A percentile compares a stretch with the other conserved stretches of the same genome.
Evolutionary conservation across 2,113 vertebrate genomes (phyloP).

Genomic region (Aegotheles bennettii): DNA sequence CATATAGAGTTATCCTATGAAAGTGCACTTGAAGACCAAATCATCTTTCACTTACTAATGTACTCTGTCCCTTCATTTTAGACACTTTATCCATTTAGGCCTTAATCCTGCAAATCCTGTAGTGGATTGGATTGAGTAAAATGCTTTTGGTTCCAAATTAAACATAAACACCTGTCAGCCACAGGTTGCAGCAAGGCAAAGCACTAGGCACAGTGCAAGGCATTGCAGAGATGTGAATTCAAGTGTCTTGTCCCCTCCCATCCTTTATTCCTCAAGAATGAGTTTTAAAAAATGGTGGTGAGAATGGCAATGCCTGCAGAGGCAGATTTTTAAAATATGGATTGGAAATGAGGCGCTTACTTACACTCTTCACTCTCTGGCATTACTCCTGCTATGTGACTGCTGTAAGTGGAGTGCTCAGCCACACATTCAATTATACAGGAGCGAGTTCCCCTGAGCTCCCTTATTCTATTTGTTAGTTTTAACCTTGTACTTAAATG

Average conservation of each 20-base stretch:
- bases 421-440: background rate
- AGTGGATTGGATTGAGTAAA: background rate
- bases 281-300: background rate
- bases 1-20: background rate
- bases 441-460: background rate
- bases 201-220: background rate
- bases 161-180: background rate
- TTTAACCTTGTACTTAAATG: background rate
- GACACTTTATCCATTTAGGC: background rate
- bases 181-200: background rate
- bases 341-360: background rate
- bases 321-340: background rate
- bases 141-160: background rate
- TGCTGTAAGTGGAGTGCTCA: background rate
- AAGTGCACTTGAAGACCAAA: background rate
- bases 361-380: background rate
- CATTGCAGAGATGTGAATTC: background rate
- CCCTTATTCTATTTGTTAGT: background rate
- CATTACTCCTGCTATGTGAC: background rate
- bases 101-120: conserved; percentile 35
- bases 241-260: background rate
- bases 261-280: background rate
- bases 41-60: background rate
- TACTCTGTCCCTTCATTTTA: background rate
- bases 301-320: background rate